Evolutionary conservation across 2,888 invertebrate genomes (phyloP).

Genomic region (Mylabris sibirica): DNA sequence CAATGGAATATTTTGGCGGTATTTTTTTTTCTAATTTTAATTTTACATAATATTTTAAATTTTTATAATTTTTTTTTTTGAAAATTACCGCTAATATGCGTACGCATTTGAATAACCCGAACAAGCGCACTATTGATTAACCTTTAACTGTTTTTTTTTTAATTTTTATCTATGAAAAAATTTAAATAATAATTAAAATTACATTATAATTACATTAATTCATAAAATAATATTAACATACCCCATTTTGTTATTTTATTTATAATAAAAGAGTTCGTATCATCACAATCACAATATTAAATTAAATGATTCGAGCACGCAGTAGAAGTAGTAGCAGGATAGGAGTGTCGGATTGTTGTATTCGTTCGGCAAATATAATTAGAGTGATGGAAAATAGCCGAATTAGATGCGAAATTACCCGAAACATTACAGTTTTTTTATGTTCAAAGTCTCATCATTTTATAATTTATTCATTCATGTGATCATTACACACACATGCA

Average conservation of each 20-base stretch:
- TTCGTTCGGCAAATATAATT: background rate
- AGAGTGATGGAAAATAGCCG: background rate
- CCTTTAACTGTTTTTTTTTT: background rate
- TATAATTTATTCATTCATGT: background rate
- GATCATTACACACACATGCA: too few species aligned
- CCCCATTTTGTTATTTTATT: background rate
- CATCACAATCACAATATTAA: background rate
- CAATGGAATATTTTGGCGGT: background rate
- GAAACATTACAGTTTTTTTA: background rate
- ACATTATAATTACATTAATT: background rate
- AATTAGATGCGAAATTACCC: background rate
- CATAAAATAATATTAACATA: background rate
- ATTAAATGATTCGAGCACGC: background rate
- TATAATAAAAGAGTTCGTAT: background rate
- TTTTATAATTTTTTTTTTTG: background rate
- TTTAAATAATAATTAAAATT: background rate
- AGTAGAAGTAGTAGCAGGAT: background rate
- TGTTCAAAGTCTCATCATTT: slow-evolving; percentile 1
- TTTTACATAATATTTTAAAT: too few species aligned
- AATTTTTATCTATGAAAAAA: background rate
- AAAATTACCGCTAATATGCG: background rate
- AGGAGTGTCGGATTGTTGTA: background rate
- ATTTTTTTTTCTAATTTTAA: background rate
- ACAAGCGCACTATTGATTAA: slow-evolving; percentile 6
- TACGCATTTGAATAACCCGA: background rate